Evolutionary conservation across 2,113 vertebrate species (phyloP).

Genomic region (Phalacrocorax brasilianus): DNA sequence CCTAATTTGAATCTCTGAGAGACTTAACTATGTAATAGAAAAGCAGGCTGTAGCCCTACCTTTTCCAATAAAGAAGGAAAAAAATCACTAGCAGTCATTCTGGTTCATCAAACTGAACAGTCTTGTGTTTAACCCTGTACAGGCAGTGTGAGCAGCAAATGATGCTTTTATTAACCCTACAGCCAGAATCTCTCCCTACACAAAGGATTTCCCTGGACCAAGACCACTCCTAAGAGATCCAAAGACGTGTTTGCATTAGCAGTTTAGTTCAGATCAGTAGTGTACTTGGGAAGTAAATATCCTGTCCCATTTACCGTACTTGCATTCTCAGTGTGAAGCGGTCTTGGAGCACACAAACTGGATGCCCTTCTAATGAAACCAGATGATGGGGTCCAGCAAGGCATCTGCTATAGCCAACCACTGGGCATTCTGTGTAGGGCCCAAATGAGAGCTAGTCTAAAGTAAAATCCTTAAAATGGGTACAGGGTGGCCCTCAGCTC

Average conservation of each 20-base stretch:
- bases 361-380: neutral
- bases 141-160: neutral
- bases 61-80: neutral
- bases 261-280: neutral
- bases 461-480: neutral
- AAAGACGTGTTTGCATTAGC: neutral
- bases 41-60: neutral
- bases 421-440: neutral
- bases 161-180: neutral
- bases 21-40: too few relatives aligned
- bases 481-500: neutral
- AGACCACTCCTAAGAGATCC: neutral
- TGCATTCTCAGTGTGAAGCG: neutral
- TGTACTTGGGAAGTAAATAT: neutral
- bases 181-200: neutral
- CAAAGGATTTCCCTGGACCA: neutral
- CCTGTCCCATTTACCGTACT: neutral
- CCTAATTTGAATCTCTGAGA: too few relatives aligned
- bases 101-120: neutral
- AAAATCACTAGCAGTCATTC: neutral
- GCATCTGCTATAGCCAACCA: neutral
- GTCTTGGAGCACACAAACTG: neutral
- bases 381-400: neutral
- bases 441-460: fast-evolving
- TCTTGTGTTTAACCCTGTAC: neutral